A percentile compares a stretch with the other conserved stretches of the same genome.
Conservation (phyloP, 2,113 vertebrate species). For the Sapayoa aenigma region DNA sequence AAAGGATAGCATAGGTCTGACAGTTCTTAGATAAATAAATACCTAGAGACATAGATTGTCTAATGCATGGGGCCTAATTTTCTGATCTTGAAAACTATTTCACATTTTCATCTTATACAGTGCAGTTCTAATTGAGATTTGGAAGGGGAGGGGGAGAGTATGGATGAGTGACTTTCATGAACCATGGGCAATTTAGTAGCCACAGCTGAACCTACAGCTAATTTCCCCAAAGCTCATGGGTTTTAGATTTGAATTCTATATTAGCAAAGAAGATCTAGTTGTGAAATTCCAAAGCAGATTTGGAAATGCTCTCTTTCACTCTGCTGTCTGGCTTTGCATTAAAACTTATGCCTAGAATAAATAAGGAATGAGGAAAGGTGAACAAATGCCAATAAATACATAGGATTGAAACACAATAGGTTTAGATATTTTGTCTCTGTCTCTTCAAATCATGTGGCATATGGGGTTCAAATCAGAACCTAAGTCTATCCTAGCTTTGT, state of each 20-base stretch:
- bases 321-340: not conserved
- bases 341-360: not conserved
- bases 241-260: not conserved
- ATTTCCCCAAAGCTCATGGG: not conserved
- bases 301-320: not conserved
- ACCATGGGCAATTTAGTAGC: not conserved
- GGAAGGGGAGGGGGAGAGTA: rapidly evolving
- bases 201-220: not conserved
- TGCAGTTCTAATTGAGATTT: not conserved
- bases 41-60: not conserved
- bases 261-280: not conserved
- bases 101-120: not conserved
- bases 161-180: not conserved
- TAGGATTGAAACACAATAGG: not conserved
- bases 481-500: not conserved
- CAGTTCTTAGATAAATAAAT: not conserved
- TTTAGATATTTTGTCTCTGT: not conserved
- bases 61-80: not conserved
- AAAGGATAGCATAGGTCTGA: not conserved
- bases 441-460: not conserved
- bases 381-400: not conserved
- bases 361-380: not conserved
- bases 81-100: not conserved
- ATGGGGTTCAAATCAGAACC: not conserved
- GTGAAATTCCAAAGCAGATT: not conserved